Base-by-base conservation (phyloP, 2,113 vertebrate species). In the Galemys pyrenaicus region DNA sequence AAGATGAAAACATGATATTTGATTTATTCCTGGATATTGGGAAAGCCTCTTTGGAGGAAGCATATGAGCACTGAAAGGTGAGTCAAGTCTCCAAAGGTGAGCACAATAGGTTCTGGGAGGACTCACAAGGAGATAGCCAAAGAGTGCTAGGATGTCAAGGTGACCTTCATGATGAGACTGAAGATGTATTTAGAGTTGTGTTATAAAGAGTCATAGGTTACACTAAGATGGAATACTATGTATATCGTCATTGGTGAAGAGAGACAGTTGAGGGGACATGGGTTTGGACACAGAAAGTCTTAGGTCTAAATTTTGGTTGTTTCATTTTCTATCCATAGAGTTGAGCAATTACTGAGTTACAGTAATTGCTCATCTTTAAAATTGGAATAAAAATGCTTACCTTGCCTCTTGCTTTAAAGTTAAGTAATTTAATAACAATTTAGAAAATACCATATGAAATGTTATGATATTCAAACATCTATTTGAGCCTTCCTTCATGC, bases 361-460 rank as follows among this genome's bases (percentile, higher is more conserved):
- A 90, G n/a, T n/a, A n/a, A 35, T 74, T 92, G 15, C 20, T 85
- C 15, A 46, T 91, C 30, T 80, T 95, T 70, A 86, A 80, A 95
- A 83, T 4, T 44, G 17, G 16, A 26, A 12, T 73, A 51, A 81
- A 92, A 87, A 46, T 93, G 19, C 12, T 44, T 74, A n/a, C 24
- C 56, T 60, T 46, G 10, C 3, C 74, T 62, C 70, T 91, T 78
- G 26, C 44, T 74, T 60, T 68, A 26, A 87, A 70, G 54, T 65
- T 68, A 58, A 75, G 30, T 67, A 82, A 70, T 28, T 32, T n/a
- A n/a, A 70, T 6, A 74, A 41, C 20, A 71, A 75, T 83, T 87
- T 67, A 83, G 70, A 87, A 88, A 78, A 39, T 65, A 56, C 32
- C n/a, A 13, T 12, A 51, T 39, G 75, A 82, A 92, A 86, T 91